A percentile compares a stretch with the other conserved stretches of the same genome.
These are phyloP conservation scores for Nemopilema nomurai DNA, from an alignment of 30 jellyfish, hydroid and myxozoan genomes.

Conservation along the genomic window DNA sequence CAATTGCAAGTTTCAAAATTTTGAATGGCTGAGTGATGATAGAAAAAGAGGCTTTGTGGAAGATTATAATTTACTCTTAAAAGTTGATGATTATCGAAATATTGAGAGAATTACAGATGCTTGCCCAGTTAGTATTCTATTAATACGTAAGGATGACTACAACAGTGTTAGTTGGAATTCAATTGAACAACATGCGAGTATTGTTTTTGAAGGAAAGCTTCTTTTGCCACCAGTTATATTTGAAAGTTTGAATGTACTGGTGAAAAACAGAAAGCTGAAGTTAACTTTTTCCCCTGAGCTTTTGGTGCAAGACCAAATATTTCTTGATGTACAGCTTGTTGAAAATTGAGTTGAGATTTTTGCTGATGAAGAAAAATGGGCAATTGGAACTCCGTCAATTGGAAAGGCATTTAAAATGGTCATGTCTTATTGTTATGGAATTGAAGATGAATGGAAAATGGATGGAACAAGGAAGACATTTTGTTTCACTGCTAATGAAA, in stretches of 20 bases:
- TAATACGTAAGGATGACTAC: not conserved
- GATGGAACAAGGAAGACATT: not conserved
- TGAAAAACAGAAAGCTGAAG: not conserved
- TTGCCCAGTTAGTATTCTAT: not conserved
- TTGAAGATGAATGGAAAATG: not conserved
- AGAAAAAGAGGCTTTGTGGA: not conserved
- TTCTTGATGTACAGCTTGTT: conserved; percentile 17
- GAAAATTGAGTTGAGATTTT: conserved; percentile 1
- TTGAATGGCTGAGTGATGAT: not conserved
- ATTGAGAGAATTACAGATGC: not conserved
- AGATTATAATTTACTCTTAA: not conserved
- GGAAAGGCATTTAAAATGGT: not conserved
- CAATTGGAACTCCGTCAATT: not conserved
- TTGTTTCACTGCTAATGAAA: conserved; percentile 46
- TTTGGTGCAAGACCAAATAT: not conserved
- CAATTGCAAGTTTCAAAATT: not conserved
- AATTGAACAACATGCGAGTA: not conserved
- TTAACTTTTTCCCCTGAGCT: not conserved
- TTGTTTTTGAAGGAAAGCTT: not conserved
- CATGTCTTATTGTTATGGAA: conserved; percentile 21
- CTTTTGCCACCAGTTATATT: not conserved
- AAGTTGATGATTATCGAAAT: too few species aligned
- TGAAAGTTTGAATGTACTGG: not conserved
- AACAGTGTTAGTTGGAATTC: not conserved
- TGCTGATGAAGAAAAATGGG: conserved; percentile 18